These are phyloP conservation scores for Pterois miles DNA, from an alignment of 2,797 vertebrate species.

Conservation along the genomic window DNA sequence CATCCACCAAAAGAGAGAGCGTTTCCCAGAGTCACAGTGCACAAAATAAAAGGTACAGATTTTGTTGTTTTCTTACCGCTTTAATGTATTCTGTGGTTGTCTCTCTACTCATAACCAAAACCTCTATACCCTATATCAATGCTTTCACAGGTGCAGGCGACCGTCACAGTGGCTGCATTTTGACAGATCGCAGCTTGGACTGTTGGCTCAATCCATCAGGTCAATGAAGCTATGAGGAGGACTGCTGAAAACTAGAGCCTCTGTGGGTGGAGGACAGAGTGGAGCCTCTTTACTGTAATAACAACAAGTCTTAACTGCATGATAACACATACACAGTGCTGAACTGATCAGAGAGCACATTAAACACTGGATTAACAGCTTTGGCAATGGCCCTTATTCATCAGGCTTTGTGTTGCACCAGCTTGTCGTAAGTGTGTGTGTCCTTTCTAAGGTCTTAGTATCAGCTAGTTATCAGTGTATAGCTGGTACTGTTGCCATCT, in stretches of 20 bases:
- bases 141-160: conserved; percentile 71
- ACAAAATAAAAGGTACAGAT: conserved; percentile 27
- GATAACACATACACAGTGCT: conserved; percentile 25
- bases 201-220: conserved; percentile 88
- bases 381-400: not conserved
- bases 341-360: conserved; percentile 34
- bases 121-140: conserved; percentile 4
- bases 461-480: not conserved
- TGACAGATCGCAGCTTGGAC: conserved; percentile 89
- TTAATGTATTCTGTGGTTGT: not conserved
- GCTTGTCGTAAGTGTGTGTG: not conserved
- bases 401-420: conserved; percentile 23
- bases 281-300: conserved; percentile 1
- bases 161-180: conserved; percentile 94
- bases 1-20: conserved; percentile 72
- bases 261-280: not conserved
- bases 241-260: conserved; percentile 14
- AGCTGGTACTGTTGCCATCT: not conserved
- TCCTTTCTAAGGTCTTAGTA: not conserved
- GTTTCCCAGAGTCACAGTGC: conserved; percentile 59
- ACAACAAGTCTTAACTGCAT: conserved; percentile 39
- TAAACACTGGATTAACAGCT: conserved; percentile 18
- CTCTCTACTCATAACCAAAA: not conserved
- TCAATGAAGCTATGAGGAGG: conserved; percentile 78
- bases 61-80: not conserved